Evolutionary conservation across 2,888 invertebrate species (phyloP).

Genomic region (Leucoptera coffeella): DNA sequence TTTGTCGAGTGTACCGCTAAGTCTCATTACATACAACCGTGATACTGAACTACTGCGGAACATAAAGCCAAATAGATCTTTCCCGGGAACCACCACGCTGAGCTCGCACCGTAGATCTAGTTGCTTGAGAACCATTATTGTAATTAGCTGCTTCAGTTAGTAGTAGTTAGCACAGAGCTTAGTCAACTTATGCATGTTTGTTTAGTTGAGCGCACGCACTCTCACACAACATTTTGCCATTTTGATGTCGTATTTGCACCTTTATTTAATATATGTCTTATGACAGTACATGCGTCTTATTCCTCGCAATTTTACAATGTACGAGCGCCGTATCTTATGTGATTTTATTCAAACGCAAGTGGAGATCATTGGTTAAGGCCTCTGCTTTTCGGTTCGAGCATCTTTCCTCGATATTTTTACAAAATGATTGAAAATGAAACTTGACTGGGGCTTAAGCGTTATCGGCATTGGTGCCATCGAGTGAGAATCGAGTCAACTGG

Average conservation of each 20-base stretch:
- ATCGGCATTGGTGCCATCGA: no score
- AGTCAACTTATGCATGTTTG: conserved; percentile 50
- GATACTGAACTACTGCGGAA: conserved; percentile 46
- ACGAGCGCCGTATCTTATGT: no score
- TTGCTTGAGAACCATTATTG: conserved; percentile 31
- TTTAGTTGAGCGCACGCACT: conserved; percentile 48
- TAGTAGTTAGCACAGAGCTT: conserved; percentile 27
- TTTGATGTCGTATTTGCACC: no score
- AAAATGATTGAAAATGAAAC: no score
- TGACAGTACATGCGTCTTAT: no score
- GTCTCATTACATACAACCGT: neutral
- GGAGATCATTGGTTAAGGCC: no score
- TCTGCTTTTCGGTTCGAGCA: no score
- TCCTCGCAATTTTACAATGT: no score
- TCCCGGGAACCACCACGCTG: conserved; percentile 47
- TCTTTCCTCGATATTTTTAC: no score
- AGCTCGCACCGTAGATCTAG: conserved; percentile 41
- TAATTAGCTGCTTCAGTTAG: conserved; percentile 18
- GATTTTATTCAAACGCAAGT: no score
- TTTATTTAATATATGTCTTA: no score
- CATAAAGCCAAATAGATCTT: conserved; percentile 51
- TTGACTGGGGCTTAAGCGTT: conserved; percentile 17
- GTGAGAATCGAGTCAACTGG: conserved; percentile 31
- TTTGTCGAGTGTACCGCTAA: conserved; percentile 47
- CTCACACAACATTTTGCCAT: no score